Base-by-base conservation (phyloP, 2,797 vertebrate species). In the Echeneis naucrates region DNA sequence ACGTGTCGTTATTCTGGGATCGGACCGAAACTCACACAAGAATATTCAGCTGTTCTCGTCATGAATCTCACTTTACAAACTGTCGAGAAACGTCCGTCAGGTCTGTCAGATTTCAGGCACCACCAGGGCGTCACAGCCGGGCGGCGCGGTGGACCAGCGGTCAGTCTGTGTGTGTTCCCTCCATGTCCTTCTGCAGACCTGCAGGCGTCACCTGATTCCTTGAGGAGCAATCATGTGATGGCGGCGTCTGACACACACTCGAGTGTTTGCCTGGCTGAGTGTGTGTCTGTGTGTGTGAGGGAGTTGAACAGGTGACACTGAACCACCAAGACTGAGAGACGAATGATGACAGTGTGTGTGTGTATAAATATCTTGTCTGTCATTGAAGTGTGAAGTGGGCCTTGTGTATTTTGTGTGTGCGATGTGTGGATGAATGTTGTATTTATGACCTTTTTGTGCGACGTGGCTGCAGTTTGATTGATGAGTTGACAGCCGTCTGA, bases 401-500 rank as follows among this genome's bases (percentile, higher is more conserved):
- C 19, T 40, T 19, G 27, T 27, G 4, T 8, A 2, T 10, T 8
- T 48, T 48, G 65, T 32, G 21, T 8, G n/a, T 23, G 44, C 59
- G 33, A 24, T 26, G 38, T 6, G 2, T 52, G 27, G 23, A 19
- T 56, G 38, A 52, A 30, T 55, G n/a, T 19, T 27, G 42, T 27
- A 14, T n/a, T 11, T 8, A 3, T 37, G 56, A 14, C 27, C 23
- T 54, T 37, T 68, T 37, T 59, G 60, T 59, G 61, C 24, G 51
- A 68, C 2, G 30, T 13, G 54, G 37, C 37, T 58, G 56, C 27
- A 44, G 40, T 19, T 44, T 74, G 75, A 79, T 47, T 33, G 72
- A 77, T 83, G 80, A 53, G 27, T 30, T 75, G 73, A 72, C 75
- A 66, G 76, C 72, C 37, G 51, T 33, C 19, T 55, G 27, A 48